A percentile compares a stretch with the other conserved stretches of the same genome.
phyloP scores from a whole-genome alignment of 2,888 invertebrate genomes.

The Polyommatus icarus region DNA sequence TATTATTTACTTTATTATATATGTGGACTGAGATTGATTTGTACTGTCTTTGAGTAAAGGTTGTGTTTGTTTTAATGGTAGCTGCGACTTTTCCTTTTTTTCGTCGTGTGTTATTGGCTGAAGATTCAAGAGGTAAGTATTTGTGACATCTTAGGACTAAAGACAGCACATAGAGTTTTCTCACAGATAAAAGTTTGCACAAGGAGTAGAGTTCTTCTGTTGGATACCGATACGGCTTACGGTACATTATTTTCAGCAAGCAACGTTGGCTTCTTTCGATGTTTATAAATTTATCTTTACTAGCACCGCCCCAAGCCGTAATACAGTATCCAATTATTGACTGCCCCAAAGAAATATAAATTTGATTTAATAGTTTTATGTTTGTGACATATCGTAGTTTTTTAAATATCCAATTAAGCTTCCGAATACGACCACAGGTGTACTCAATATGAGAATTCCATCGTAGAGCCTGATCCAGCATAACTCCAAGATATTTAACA shows the following conservation, averaged over 20 bases:
- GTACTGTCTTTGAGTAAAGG: too few relatives aligned
- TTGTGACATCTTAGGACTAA: too few relatives aligned
- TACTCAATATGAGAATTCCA: not conserved
- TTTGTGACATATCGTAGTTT: too few relatives aligned
- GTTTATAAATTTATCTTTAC: not conserved
- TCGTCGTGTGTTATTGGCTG: too few relatives aligned
- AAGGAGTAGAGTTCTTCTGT: not conserved
- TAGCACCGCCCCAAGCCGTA: not conserved
- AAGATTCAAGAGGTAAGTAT: too few relatives aligned
- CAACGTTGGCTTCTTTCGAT: not conserved
- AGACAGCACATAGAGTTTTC: too few relatives aligned
- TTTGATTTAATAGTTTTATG: not conserved
- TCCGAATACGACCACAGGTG: not conserved
- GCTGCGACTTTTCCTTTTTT: too few relatives aligned
- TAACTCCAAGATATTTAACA: not conserved
- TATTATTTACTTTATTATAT: too few relatives aligned
- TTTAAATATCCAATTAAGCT: too few relatives aligned
- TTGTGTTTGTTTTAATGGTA: too few relatives aligned
- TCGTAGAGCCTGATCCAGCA: not conserved
- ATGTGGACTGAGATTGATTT: too few relatives aligned
- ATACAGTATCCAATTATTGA: conserved; percentile 1
- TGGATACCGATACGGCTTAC: not conserved
- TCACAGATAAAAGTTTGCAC: not conserved
- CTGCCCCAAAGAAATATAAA: not conserved
- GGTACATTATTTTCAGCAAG: not conserved